phyloP scores from a whole-genome alignment of 2,113 vertebrate species.

The Tauraco erythrolophus region DNA sequence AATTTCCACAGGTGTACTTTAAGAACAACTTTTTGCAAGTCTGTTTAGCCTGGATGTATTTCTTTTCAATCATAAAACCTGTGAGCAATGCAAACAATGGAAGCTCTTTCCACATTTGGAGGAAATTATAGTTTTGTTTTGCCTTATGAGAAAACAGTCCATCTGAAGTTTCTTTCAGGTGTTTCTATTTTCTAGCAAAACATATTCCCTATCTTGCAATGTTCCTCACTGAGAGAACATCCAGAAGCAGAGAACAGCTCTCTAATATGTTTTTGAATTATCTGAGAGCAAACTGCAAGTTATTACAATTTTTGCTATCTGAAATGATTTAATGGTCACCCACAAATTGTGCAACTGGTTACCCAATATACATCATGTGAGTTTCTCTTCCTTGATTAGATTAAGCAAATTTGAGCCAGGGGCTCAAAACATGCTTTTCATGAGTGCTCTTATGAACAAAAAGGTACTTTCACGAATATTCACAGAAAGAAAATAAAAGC shows the following conservation, averaged over 20 bases:
- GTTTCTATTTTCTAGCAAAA: neutral
- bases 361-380: conserved; percentile 10
- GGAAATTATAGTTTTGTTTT: neutral
- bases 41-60: neutral
- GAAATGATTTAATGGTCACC: conserved; percentile 7
- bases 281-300: neutral
- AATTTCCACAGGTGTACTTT: neutral
- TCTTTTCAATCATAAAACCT: neutral
- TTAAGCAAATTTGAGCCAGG: conserved; percentile 52
- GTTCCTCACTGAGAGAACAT: neutral
- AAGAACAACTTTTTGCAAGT: neutral
- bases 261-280: neutral
- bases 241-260: neutral
- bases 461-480: conserved; percentile 68
- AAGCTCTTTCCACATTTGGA: neutral
- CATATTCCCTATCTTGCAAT: neutral
- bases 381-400: conserved; percentile 52
- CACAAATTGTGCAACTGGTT: conserved; percentile 16
- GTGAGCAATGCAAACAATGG: neutral
- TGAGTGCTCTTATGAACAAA: conserved; percentile 48
- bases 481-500: conserved; percentile 68
- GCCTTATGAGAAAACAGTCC: neutral
- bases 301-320: neutral
- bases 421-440: conserved; percentile 57
- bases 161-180: neutral